These are phyloP conservation scores for Pseudachorutes palmiensis DNA, from an alignment of 1,140 invertebrate genomes.

Conservation along the genomic window DNA sequence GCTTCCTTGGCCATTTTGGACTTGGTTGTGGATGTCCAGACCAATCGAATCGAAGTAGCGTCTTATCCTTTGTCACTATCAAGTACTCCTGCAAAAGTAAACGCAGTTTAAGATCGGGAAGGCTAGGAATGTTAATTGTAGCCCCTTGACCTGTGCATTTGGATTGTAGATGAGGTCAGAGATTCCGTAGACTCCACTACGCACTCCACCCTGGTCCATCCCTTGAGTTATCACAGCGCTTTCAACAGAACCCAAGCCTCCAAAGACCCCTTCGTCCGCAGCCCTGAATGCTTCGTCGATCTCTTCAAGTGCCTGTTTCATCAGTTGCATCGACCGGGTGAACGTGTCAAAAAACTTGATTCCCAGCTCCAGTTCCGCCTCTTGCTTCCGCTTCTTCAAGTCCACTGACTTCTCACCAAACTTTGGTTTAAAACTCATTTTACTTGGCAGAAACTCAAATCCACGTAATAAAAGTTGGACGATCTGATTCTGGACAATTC, in stretches of 20 bases:
- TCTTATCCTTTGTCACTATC: conserved; percentile 20
- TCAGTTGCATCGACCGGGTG: conserved; percentile 21
- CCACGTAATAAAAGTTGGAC: too few relatives aligned
- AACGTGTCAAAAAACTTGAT: conserved; percentile 29
- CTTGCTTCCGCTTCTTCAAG: too few relatives aligned
- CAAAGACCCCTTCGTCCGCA: conserved; percentile 26
- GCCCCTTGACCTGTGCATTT: conserved; percentile 26
- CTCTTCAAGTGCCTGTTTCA: conserved; percentile 23
- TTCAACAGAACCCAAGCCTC: conserved; percentile 28
- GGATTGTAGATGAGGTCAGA: conserved; percentile 28
- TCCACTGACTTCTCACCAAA: too few relatives aligned
- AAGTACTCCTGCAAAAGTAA: conserved; percentile 31
- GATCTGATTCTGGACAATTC: too few relatives aligned
- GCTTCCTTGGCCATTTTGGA: conserved; percentile 14
- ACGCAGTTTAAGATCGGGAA: not conserved
- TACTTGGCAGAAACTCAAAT: too few relatives aligned
- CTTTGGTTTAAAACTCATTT: too few relatives aligned
- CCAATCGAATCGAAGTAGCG: conserved; percentile 29
- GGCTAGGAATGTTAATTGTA: not conserved
- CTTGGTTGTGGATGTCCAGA: conserved; percentile 12
- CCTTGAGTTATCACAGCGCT: conserved; percentile 27
- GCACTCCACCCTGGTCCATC: conserved; percentile 20
- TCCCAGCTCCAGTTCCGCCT: conserved; percentile 12
- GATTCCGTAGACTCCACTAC: conserved; percentile 27
- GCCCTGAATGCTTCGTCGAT: conserved; percentile 12